These are phyloP conservation scores for Thunnus thynnus DNA, from an alignment of 2,113 vertebrate species.

Conservation along the genomic window DNA sequence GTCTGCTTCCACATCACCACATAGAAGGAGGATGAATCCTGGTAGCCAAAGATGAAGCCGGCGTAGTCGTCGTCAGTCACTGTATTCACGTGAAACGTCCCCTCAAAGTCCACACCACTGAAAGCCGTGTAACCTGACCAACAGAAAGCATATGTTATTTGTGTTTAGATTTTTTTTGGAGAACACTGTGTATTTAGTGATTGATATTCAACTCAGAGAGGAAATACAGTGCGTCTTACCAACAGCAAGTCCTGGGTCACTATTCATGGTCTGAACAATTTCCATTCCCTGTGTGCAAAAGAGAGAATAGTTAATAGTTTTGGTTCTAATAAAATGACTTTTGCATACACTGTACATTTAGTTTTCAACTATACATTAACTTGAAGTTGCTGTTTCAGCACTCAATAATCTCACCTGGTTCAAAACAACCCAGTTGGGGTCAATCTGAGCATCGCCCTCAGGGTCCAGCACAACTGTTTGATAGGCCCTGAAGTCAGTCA, in stretches of 20 bases:
- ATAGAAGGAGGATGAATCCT: slow-evolving; percentile 98
- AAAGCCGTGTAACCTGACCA: slow-evolving; percentile 96
- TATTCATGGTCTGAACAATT: slow-evolving; percentile 99
- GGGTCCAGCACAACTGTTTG: slow-evolving; percentile 98
- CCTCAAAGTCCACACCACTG: slow-evolving; percentile 98
- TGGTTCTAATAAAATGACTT: neutral
- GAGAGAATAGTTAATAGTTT: neutral
- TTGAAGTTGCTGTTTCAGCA: neutral
- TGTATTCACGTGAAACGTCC: slow-evolving; percentile 98
- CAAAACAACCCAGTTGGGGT: slow-evolving; percentile 98
- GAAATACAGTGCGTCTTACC: slow-evolving; percentile 83
- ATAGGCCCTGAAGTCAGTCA: slow-evolving; percentile 98
- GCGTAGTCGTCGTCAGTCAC: slow-evolving; percentile 98
- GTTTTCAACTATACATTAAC: neutral
- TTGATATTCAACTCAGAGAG: neutral
- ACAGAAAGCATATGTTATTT: neutral
- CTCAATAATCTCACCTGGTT: slow-evolving; percentile 88
- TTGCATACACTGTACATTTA: neutral
- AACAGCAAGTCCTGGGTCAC: slow-evolving; percentile 97
- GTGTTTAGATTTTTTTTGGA: neutral
- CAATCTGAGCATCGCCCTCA: slow-evolving; percentile 97
- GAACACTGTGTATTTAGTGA: neutral
- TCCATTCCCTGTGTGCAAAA: slow-evolving; percentile 93
- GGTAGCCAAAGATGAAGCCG: slow-evolving; percentile 99
- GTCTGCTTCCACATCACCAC: slow-evolving; percentile 99